Percentiles rank a stretch among this genome's conserved stretches.
Conservation (phyloP, 1,140 invertebrate species). For the Drosophila persimilis region DNA sequence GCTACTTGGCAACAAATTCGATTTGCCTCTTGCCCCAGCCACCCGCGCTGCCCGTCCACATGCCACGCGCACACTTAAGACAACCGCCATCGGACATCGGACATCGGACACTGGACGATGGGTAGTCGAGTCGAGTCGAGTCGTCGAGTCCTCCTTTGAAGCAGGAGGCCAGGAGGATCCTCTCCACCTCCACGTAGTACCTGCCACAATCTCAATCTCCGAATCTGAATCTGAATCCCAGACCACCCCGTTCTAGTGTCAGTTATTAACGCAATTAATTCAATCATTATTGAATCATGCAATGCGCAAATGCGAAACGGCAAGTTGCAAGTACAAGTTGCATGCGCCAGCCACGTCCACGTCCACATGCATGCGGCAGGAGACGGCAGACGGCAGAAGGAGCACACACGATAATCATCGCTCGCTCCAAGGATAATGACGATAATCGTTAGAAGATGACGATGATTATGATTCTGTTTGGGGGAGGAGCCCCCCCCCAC, state of each 20-base stretch:
- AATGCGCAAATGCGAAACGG: conserved; percentile 79
- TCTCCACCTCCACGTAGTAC: conserved; percentile 12
- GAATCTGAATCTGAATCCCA: conserved; percentile 11
- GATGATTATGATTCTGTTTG: conserved; percentile 51
- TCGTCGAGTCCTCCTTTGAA: too few species aligned
- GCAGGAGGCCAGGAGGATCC: conserved; percentile 14
- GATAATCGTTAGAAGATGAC: conserved; percentile 57
- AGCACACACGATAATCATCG: conserved; percentile 59
- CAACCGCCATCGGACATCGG: conserved; percentile 7
- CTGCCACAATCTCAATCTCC: too few species aligned
- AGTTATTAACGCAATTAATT: conserved; percentile 83
- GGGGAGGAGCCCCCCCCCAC: background rate
- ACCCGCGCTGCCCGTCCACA: conserved; percentile 53
- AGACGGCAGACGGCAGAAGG: conserved; percentile 11
- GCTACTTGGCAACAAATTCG: conserved; percentile 81
- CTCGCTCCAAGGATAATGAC: conserved; percentile 46
- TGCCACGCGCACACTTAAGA: conserved; percentile 78
- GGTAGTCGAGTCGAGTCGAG: background rate
- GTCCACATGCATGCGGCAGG: background rate
- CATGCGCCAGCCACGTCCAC: background rate
- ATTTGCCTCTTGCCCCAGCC: conserved; percentile 37
- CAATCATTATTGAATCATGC: conserved; percentile 83
- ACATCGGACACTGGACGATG: background rate
- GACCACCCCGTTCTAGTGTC: conserved; percentile 68
- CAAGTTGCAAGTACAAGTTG: conserved; percentile 21